phyloP scores from a whole-genome alignment of 2,797 vertebrate genomes.

The Mustela erminea region DNA sequence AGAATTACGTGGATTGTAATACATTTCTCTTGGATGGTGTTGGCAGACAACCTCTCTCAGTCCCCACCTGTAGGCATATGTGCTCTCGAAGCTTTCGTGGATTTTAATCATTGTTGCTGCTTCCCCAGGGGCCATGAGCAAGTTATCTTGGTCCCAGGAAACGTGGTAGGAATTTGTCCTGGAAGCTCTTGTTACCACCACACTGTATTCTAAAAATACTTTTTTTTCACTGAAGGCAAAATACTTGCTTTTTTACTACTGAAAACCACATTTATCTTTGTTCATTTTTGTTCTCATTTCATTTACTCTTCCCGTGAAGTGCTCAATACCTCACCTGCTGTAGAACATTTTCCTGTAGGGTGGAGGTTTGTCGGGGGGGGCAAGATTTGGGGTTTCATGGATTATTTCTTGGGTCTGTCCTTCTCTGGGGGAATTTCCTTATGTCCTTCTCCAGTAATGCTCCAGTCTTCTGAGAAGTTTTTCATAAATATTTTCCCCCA shows the following conservation, averaged over 20 bases:
- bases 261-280: background rate
- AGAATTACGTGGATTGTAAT: background rate
- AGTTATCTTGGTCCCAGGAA: background rate
- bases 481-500: background rate
- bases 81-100: background rate
- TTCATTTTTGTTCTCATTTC: background rate
- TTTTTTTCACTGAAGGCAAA: background rate
- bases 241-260: background rate
- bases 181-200: background rate
- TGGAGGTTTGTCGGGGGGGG: background rate
- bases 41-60: background rate
- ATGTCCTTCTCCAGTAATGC: conserved; percentile 4
- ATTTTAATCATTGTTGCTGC: background rate
- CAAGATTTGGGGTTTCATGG: background rate
- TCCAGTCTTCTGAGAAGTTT: background rate
- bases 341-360: background rate
- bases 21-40: background rate
- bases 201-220: background rate
- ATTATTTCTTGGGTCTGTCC: background rate
- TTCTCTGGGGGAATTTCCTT: conserved; percentile 58
- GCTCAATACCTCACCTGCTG: background rate
- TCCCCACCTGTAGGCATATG: background rate
- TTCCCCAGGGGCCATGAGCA: background rate
- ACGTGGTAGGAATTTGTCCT: background rate
- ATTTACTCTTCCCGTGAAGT: background rate